phyloP scores from a whole-genome alignment of 2,888 invertebrate genomes.

The Drosophila trichaetosa region DNA sequence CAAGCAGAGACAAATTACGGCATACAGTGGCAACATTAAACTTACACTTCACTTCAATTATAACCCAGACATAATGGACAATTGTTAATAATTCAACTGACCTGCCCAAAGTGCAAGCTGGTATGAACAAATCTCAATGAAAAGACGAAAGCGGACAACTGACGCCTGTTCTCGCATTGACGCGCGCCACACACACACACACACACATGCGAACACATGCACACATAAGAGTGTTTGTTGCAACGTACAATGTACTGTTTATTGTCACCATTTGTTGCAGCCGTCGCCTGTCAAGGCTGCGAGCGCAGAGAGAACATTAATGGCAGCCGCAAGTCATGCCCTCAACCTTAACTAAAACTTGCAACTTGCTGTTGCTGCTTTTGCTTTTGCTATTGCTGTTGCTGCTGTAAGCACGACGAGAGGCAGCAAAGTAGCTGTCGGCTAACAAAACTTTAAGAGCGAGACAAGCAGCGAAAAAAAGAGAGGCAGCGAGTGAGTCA shows the following conservation, averaged over 20 bases:
- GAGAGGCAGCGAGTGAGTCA: neutral
- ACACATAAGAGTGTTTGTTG: conserved; percentile 29
- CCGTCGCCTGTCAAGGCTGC: conserved; percentile 60
- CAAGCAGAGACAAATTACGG: neutral
- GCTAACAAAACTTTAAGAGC: conserved; percentile 74
- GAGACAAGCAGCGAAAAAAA: conserved; percentile 15
- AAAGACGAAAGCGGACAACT: conserved; percentile 13
- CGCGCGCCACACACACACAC: neutral
- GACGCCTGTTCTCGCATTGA: conserved; percentile 1
- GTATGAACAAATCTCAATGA: conserved; percentile 25
- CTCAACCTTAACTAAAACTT: conserved; percentile 68
- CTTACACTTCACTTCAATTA: neutral
- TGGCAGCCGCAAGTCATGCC: conserved; percentile 77
- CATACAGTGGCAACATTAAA: neutral
- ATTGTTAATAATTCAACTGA: conserved; percentile 13
- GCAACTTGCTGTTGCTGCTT: conserved; percentile 28
- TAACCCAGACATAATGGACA: neutral
- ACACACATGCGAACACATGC: conserved; percentile 1
- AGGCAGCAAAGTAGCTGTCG: conserved; percentile 70
- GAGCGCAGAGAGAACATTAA: conserved; percentile 49
- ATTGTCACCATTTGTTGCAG: conserved; percentile 64
- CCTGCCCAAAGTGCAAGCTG: conserved; percentile 18
- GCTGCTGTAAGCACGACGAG: conserved; percentile 11
- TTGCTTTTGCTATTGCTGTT: neutral
- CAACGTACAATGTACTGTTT: conserved; percentile 62